Percentiles rank a stretch among this genome's conserved stretches.
Evolutionary conservation across 2,888 invertebrate genomes (phyloP).

Genomic region (Xestobium rufovillosum): DNA sequence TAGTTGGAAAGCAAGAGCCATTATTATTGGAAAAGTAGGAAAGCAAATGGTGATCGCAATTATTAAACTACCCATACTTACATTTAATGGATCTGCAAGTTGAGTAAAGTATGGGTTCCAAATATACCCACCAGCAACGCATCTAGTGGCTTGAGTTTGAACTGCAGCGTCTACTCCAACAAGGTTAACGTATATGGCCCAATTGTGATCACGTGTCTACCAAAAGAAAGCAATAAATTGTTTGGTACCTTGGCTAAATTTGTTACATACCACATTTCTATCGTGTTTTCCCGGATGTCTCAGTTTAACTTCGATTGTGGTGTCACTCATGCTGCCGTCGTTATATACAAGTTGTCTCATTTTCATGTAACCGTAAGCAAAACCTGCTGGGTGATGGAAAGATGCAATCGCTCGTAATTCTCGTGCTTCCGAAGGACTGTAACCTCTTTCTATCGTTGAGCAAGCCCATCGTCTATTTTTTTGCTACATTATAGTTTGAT

Average conservation of each 20-base stretch:
- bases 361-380: constrained; percentile 76
- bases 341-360: constrained; percentile 83
- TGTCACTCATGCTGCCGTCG: constrained; percentile 82
- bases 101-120: constrained; percentile 92
- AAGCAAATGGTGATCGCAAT: too few relatives aligned
- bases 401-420: constrained; percentile 83
- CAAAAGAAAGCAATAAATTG: constrained; percentile 24
- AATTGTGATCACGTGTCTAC: constrained; percentile 75
- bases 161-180: constrained; percentile 88
- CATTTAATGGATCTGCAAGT: constrained; percentile 81
- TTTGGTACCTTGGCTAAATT: not conserved
- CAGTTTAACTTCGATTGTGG: constrained; percentile 81
- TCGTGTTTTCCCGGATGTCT: constrained; percentile 82
- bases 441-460: constrained; percentile 77
- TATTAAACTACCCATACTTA: constrained; percentile 40
- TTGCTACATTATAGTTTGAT: constrained; percentile 32
- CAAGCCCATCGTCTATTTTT: constrained; percentile 71
- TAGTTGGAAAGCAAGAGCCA: too few relatives aligned
- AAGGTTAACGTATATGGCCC: constrained; percentile 87
- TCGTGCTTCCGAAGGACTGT: constrained; percentile 78
- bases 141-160: constrained; percentile 67
- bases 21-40: too few relatives aligned
- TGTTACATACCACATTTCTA: constrained; percentile 62
- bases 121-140: constrained; percentile 83
- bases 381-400: constrained; percentile 83